A percentile compares a stretch with the other conserved stretches of the same genome.
phyloP scores from a whole-genome alignment of 1,140 invertebrate genomes.

The Cyphomyrmex costatus region DNA sequence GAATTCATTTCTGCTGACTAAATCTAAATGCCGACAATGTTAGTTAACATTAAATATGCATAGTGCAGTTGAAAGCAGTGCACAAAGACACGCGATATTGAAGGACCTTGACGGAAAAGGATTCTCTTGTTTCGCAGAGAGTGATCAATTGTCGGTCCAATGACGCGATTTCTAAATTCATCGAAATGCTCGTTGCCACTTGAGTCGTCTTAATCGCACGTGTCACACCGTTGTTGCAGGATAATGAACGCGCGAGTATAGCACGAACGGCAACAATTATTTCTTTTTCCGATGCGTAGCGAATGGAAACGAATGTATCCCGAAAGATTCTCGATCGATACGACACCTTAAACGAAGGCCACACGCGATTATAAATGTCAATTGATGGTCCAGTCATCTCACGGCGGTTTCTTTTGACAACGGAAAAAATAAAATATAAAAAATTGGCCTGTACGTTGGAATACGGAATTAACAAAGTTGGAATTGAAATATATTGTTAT shows the following conservation, averaged over 20 bases:
- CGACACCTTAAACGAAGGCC: conserved; percentile 50
- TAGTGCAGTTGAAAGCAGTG: background rate
- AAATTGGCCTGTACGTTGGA: conserved; percentile 26
- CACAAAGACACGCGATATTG: background rate
- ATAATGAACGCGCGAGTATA: conserved; percentile 45
- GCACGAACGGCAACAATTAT: conserved; percentile 48
- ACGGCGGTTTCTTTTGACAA: background rate
- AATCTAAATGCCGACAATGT: conserved; percentile 12
- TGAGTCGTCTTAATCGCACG: conserved; percentile 9
- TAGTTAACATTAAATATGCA: background rate
- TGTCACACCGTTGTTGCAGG: conserved; percentile 24
- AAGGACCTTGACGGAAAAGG: conserved; percentile 39
- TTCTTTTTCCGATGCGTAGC: conserved; percentile 54
- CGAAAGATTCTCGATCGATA: conserved; percentile 44
- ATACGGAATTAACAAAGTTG: conserved; percentile 13
- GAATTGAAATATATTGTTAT: conserved; percentile 18
- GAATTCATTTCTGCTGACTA: conserved; percentile 36
- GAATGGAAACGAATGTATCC: conserved; percentile 56
- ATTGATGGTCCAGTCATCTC: conserved; percentile 13
- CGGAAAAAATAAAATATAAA: conserved; percentile 35
- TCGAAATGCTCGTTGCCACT: conserved; percentile 43
- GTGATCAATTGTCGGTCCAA: conserved; percentile 54
- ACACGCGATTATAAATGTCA: conserved; percentile 55
- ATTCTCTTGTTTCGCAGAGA: conserved; percentile 7
- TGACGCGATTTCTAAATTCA: conserved; percentile 67